Base-by-base conservation (phyloP, 2,113 vertebrate species). In the Salvelinus alpinus region DNA sequence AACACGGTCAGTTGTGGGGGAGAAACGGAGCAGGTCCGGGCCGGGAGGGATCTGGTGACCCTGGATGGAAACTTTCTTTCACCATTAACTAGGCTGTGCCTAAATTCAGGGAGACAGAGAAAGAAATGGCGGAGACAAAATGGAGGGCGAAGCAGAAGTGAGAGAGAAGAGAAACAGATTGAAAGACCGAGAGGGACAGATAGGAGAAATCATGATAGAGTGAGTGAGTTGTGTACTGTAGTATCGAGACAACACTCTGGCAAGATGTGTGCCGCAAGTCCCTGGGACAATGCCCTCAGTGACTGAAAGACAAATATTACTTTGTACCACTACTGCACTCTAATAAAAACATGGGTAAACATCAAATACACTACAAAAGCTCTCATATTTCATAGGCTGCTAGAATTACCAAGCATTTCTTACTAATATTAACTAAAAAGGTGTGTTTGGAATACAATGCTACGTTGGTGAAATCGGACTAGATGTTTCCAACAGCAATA, bases 121-220 rank as follows among this genome's bases (percentile, higher is more conserved):
- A 31, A 22, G 6, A 64, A 3, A 73, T 25, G 29, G 12, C 14
- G 0, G 13, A 31, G 27, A 22, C 29, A 20, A 72, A 57, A 59
- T 31, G 13, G 13, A 27, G 24, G 31, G 25, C 2, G 7, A n/a
- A 3, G 24, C 6, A 27, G 27, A 24, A 13, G 5, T 22, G 20
- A 73, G 72, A 81, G 79, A 70, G 74, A 73, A 68, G 83, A 71
- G 54, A 38, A 54, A 38, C 47, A 51, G 31, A 9, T n/a, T 47
- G 20, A 70, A 13, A 31, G 66, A 59, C 51, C 2, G 9, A 44
- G 59, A 18, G 44, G 27, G 34, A 44, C 48, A 51, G 34, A 11
- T 16, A 48, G 34, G 29, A 67, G 62, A 75, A 11, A 64, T 14
- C 29, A 54, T 4, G 31, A 34, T 25, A 22, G 1, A 22, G 47